Conservation (phyloP, 2,113 vertebrate genomes). For the Pseudorhombus dupliciocellatus region DNA sequence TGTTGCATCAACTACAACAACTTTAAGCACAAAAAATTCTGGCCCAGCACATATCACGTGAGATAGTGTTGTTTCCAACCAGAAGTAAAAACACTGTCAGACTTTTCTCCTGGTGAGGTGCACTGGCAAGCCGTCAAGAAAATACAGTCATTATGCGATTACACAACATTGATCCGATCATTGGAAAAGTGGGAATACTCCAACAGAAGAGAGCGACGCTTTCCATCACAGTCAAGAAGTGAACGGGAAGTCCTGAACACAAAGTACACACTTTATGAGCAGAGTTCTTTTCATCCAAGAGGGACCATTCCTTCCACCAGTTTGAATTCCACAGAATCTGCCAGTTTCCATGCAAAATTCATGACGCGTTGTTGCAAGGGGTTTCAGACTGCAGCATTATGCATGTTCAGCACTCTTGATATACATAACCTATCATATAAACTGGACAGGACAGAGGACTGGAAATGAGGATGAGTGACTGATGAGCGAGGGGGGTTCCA, state of each 20-base stretch:
- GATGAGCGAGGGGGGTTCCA: constrained; percentile 66
- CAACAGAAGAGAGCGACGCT: constrained; percentile 3
- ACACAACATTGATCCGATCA: background rate
- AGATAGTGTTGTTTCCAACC: constrained; percentile 3
- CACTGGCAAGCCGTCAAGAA: constrained; percentile 17
- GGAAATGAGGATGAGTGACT: constrained; percentile 32
- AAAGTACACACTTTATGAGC: constrained; percentile 8
- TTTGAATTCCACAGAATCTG: background rate
- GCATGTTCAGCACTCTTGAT: constrained; percentile 33
- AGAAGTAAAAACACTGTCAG: constrained; percentile 4
- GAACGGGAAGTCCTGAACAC: constrained; percentile 5
- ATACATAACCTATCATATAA: background rate
- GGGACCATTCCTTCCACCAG: background rate
- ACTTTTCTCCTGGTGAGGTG: constrained; percentile 1
- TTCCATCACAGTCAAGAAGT: background rate
- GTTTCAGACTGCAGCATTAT: constrained; percentile 21
- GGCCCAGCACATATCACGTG: background rate
- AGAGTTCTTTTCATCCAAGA: background rate
- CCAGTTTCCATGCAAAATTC: constrained; percentile 47
- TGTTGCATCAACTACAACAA: background rate
- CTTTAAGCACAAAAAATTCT: background rate
- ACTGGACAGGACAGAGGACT: background rate
- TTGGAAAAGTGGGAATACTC: constrained; percentile 24
- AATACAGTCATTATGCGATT: constrained; percentile 37
- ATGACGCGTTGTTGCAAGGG: constrained; percentile 12